Evolutionary conservation across 2,797 vertebrate genomes (phyloP), one percentile per base, ranked within the genome.

Genomic region (Phrynocephalus forsythii): DNA sequence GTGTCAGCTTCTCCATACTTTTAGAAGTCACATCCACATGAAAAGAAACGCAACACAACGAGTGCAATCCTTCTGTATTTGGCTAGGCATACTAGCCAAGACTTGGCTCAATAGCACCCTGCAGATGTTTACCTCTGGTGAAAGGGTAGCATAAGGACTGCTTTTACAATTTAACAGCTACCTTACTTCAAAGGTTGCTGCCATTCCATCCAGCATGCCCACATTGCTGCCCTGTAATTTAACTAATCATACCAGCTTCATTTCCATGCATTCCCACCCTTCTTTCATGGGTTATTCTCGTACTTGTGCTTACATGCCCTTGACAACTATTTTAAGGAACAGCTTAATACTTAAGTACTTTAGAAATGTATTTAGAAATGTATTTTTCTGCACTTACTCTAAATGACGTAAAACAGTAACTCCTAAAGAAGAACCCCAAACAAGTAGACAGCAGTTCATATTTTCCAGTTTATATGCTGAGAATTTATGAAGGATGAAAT

Each of bases 81-180:
- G 48, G 66, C 68, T 66, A 63, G 26, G 68, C 24, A 22, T 13
- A 38, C 38, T 76, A 68, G n/a, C 28, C 83, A 44, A 22, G 48
- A 26, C 22, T 48, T 71, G 71, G 8, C 38, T 44, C 16, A 33
- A 50, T 66, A 83, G 15, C 71, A 56, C 48, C 8, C 71, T 76
- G 60, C 22, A 48, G n/a, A 87, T 76, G 72, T 84, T 44, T 82
- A 76, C 82, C 67, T 81, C 78, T 8, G 67, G 82, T 82, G 86
- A 82, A 90, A 85, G 78, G 83, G 52, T 84, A 88, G 69, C 48
- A 88, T 75, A 88, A 88, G 44, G 66, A 44, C 71, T 85, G 83
- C 72, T 87, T 90, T 87, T 87, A 90, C 73, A 87, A 71, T 13
- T 82, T 82, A 85, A 87, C 86, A 77, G 72, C 89, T 85, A 87